phyloP scores from a whole-genome alignment of 2,888 invertebrate species.

The Drosophila borealis region DNA sequence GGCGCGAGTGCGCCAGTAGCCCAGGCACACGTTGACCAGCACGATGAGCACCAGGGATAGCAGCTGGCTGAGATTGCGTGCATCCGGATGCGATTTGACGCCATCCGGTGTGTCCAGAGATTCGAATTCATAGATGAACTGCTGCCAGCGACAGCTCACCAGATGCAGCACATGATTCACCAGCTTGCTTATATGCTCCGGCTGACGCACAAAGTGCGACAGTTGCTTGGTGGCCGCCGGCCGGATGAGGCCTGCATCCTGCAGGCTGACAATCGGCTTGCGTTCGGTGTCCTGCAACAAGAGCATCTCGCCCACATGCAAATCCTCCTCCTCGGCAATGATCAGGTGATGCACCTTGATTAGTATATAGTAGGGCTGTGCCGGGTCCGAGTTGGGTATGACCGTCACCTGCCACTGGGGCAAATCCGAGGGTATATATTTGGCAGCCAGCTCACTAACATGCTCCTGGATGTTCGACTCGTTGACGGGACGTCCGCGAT shows the following conservation, averaged over 20 bases:
- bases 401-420: constrained; percentile 94
- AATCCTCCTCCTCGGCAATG: constrained; percentile 88
- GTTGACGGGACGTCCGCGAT: constrained; percentile 89
- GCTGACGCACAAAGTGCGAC: constrained; percentile 87
- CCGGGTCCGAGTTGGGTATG: constrained; percentile 86
- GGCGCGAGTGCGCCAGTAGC: constrained; percentile 86
- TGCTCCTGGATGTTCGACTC: constrained; percentile 92
- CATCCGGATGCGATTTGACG: constrained; percentile 58
- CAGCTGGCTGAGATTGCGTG: constrained; percentile 82
- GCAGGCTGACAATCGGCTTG: constrained; percentile 57
- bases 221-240: constrained; percentile 77
- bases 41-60: constrained; percentile 88
- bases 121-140: constrained; percentile 91
- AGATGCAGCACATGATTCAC: constrained; percentile 89
- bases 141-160: constrained; percentile 91
- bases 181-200: constrained; percentile 88
- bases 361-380: constrained; percentile 87
- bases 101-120: constrained; percentile 89
- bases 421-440: constrained; percentile 89
- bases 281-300: constrained; percentile 86
- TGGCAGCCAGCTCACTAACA: constrained; percentile 91
- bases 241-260: constrained; percentile 36
- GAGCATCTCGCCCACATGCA: constrained; percentile 91
- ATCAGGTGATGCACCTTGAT: constrained; percentile 91
- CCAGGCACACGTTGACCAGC: constrained; percentile 87